Evolutionary conservation across 2,113 vertebrate species (phyloP), one percentile per base, ranked within the genome.

Genomic region (Onychorhynchus coronatus): DNA sequence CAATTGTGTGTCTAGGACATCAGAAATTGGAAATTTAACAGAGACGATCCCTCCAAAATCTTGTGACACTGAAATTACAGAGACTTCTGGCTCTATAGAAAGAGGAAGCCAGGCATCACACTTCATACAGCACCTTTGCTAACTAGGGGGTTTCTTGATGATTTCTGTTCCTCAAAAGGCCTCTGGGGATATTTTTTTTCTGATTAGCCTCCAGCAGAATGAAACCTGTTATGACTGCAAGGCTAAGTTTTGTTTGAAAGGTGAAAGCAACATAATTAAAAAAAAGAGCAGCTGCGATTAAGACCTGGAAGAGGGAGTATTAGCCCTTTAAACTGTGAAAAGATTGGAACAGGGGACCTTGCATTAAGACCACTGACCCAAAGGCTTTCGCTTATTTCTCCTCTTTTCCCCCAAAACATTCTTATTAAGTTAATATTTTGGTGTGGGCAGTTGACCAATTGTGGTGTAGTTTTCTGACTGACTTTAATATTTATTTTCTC

Each of bases 111-210:
- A 67, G 61, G 18, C 18, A 1, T 74, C 59, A 55, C 62, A 59
- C 31, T 95, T 94, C 50, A 49, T 56, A 62, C 2, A 6, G 71
- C 71, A 76, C n/a, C 55, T 94, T 83, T 91, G 82, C 62, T 74
- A 44, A 35, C 25, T 52, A 31, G 68, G 85, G 65, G 14, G 30
- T 95, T 96, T 96, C 86, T 82, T 91, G 52, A 37, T 95, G 56
- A 86, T 96, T 97, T 96, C 96, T 93, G 52, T 96, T 97, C 93
- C 86, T 88, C 91, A 92, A 27, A 94, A 89, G 66, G 86, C n/a
- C 80, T 85, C 83, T 82, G 88, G 88, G 92, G 86, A 85, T 81
- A 65, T 66, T 91, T 91, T 79, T 55, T 85, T 91, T 85, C 75
- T 94, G 62, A 83, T 61, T 56, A 84, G 68, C 25, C 47, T 83